Evolutionary conservation across 2,888 invertebrate species (phyloP).

Genomic region (Acleris cristana): DNA sequence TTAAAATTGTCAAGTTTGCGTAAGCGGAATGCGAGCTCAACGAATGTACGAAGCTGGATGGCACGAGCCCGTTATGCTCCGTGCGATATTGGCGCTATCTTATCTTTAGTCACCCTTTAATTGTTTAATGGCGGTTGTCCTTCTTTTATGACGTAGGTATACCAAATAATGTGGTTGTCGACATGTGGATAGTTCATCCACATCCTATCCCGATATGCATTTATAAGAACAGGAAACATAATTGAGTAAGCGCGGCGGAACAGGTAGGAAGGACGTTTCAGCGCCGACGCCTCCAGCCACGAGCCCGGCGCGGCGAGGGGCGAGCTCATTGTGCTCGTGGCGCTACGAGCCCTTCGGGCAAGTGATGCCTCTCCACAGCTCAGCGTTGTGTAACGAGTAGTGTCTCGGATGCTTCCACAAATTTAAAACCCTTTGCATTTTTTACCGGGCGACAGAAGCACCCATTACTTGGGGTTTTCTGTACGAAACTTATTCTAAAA

Average conservation of each 20-base stretch:
- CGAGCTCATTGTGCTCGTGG: slow-evolving; percentile 19
- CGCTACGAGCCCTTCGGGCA: slow-evolving; percentile 6
- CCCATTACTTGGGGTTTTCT: slow-evolving; percentile 1
- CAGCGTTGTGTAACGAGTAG: slow-evolving; percentile 35
- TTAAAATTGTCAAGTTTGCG: background rate
- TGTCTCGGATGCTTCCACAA: slow-evolving; percentile 13
- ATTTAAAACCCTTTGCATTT: slow-evolving; percentile 22
- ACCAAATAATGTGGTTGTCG: no score
- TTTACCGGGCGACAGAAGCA: slow-evolving; percentile 4
- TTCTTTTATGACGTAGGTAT: no score
- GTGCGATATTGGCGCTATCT: background rate
- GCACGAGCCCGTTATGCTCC: no score
- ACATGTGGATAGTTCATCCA: no score
- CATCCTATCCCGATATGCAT: no score
- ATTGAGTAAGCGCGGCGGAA: no score
- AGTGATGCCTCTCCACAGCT: slow-evolving; percentile 29
- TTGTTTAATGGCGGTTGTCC: slow-evolving; percentile 9
- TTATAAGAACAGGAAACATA: no score
- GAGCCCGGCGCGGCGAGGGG: no score
- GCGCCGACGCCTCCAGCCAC: no score
- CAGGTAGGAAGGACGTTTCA: no score
- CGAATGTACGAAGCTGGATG: background rate
- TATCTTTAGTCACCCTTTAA: slow-evolving; percentile 16
- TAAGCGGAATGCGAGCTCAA: background rate
- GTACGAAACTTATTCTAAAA: background rate